Conservation (phyloP, 2,113 vertebrate genomes). For the Macaca fascicularis region T2T-MFA8v1.1 NC_088380.1:129934501-129935000, state of each 20-base stretch:
- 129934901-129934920: background rate
- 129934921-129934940: background rate
- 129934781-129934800: background rate
- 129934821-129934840: background rate
- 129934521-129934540: background rate
- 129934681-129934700: too few species aligned
- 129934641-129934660: background rate
- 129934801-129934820: background rate
- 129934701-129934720: background rate
- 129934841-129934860: background rate
- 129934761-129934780: background rate
- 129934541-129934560: background rate
- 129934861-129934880: background rate
- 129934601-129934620: background rate
- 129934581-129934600: background rate
- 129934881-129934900: background rate
- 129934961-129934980: background rate
- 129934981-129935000: background rate
- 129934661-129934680: background rate
- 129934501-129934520: background rate
- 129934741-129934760: background rate
- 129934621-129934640: background rate
- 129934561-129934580: background rate
- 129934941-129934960: background rate
- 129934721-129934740: background rate